These are phyloP conservation scores for Pentamera pediparva DNA, from an alignment of 53 echinoderm and acorn worm species.

Conservation along the genomic window DNA sequence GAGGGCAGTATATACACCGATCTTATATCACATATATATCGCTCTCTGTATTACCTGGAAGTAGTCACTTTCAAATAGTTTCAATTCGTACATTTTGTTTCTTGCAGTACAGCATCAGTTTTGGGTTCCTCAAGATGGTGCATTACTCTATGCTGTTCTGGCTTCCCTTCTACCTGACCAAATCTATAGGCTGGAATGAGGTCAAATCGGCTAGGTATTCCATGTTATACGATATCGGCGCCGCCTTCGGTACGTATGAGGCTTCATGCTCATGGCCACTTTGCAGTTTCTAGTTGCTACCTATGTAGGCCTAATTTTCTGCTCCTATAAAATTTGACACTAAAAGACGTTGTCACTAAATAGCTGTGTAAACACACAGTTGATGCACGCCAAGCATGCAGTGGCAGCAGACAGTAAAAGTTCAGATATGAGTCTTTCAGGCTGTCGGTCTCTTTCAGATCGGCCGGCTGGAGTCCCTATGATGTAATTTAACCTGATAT, in stretches of 20 bases:
- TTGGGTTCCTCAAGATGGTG: conserved; percentile 65
- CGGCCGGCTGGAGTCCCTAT: too few species aligned
- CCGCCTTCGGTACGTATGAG: conserved; percentile 50
- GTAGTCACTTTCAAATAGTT: too few species aligned
- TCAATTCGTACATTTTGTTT: background rate
- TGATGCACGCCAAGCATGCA: too few species aligned
- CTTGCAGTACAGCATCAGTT: conserved; percentile 48
- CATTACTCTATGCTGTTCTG: conserved; percentile 74
- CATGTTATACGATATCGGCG: conserved; percentile 81
- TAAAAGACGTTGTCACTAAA: background rate
- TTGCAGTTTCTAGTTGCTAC: too few species aligned
- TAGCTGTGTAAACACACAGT: too few species aligned
- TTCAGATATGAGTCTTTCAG: too few species aligned
- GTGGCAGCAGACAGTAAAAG: too few species aligned
- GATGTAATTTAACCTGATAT: too few species aligned
- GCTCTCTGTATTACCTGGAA: too few species aligned
- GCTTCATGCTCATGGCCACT: background rate
- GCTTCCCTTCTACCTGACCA: conserved; percentile 71
- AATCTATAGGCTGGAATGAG: conserved; percentile 52
- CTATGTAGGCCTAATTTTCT: background rate
- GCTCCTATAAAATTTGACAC: background rate
- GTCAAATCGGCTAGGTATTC: conserved; percentile 54
- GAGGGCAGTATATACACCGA: too few species aligned
- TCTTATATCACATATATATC: background rate
- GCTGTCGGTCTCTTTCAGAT: too few species aligned